Percentiles rank a stretch among this genome's conserved stretches.
Conservation (phyloP, 2,888 invertebrate species). For the Brenthis hecate region DNA sequence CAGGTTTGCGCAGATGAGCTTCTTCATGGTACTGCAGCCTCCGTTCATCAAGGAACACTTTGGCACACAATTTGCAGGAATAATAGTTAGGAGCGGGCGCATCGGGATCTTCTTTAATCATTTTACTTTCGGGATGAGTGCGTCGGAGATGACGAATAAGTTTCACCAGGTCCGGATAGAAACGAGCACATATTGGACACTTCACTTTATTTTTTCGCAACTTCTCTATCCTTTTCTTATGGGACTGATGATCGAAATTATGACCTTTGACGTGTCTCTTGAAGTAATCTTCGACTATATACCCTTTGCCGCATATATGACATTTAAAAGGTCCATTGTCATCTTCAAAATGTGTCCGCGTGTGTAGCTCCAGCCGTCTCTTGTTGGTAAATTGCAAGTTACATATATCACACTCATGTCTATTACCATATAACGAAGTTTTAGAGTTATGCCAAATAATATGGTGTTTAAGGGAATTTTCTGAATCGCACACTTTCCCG, state of each 20-base stretch:
- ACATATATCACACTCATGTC: conserved; percentile 76
- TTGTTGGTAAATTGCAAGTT: conserved; percentile 75
- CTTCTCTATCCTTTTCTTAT: conserved; percentile 68
- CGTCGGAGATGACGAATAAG: conserved; percentile 72
- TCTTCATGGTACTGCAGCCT: conserved; percentile 67
- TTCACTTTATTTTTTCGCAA: conserved; percentile 71
- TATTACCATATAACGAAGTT: conserved; percentile 65
- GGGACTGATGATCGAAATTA: conserved; percentile 72
- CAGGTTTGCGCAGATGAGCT: conserved; percentile 69
- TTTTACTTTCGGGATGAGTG: conserved; percentile 76
- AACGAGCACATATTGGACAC: conserved; percentile 73
- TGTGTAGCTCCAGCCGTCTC: conserved; percentile 70
- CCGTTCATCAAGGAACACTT: conserved; percentile 66
- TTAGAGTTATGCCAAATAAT: conserved; percentile 73
- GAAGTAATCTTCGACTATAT: conserved; percentile 76
- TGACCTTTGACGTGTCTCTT: conserved; percentile 79
- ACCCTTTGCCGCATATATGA: conserved; percentile 76
- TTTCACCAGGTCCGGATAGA: conserved; percentile 68
- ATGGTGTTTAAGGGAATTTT: conserved; percentile 71
- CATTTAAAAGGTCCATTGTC: conserved; percentile 79
- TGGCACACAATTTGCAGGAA: conserved; percentile 74
- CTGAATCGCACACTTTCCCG: conserved; percentile 72
- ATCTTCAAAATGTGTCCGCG: conserved; percentile 75
- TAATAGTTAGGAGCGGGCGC: conserved; percentile 66
- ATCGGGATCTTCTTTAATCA: conserved; percentile 78